These are phyloP conservation scores for Apostichopus leukothele DNA, from an alignment of 53 echinoderm and acorn worm species.

Conservation along the genomic window DNA sequence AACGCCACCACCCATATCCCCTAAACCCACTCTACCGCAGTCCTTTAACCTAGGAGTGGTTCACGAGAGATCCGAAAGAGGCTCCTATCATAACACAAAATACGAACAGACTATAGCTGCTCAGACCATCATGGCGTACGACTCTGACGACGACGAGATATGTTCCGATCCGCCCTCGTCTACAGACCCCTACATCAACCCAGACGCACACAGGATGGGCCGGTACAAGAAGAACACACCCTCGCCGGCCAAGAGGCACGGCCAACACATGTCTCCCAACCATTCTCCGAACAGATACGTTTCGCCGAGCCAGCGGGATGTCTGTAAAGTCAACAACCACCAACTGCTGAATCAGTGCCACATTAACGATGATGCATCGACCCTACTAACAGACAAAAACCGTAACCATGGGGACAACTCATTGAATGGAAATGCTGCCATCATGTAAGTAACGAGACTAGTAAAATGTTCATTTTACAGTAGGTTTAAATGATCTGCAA, in stretches of 20 bases:
- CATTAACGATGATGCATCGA: not conserved
- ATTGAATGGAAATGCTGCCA: constrained; percentile 26
- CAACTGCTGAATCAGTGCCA: constrained; percentile 11
- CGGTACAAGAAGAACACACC: constrained; percentile 25
- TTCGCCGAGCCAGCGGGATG: not conserved
- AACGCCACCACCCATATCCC: constrained; percentile 24
- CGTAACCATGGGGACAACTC: constrained; percentile 1
- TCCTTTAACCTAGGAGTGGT: not conserved
- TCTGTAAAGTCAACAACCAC: constrained; percentile 24
- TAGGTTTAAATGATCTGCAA: too few relatives aligned
- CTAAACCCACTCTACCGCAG: constrained; percentile 13
- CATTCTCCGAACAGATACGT: not conserved
- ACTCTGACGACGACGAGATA: constrained; percentile 30
- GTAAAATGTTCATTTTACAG: too few relatives aligned
- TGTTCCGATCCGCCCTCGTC: constrained; percentile 8
- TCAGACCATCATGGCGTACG: constrained; percentile 35
- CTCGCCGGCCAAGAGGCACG: not conserved
- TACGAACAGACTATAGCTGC: not conserved
- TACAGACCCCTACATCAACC: constrained; percentile 25
- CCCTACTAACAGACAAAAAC: not conserved
- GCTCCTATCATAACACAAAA: constrained; percentile 2
- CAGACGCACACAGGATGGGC: constrained; percentile 3
- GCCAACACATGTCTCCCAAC: constrained; percentile 2
- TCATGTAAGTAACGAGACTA: not conserved
- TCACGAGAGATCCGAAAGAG: not conserved